Evolutionary conservation across 2,113 vertebrate species (phyloP).

Genomic region (Rhea americana): DNA sequence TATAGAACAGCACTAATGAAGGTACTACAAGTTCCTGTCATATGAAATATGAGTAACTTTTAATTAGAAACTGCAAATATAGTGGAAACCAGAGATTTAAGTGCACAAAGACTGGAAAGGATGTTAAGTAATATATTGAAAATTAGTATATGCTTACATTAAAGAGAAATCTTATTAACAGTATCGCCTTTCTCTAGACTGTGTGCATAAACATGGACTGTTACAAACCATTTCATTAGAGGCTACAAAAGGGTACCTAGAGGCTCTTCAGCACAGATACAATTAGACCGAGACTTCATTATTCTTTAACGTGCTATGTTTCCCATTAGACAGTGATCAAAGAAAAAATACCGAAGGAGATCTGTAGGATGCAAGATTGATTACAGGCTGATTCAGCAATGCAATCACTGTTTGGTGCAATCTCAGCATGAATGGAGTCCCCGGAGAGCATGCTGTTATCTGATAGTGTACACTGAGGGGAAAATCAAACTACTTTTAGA

Average conservation of each 20-base stretch:
- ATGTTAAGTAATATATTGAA: neutral
- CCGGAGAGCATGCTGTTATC: constrained; percentile 73
- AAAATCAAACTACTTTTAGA: constrained; percentile 74
- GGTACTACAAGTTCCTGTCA: neutral
- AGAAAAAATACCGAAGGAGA: constrained; percentile 80
- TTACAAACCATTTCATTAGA: constrained; percentile 64
- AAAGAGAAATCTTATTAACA: constrained; percentile 20
- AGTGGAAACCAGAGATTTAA: neutral
- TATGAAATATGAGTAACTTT: neutral
- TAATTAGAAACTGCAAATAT: neutral
- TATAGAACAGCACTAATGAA: neutral
- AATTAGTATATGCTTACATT: neutral
- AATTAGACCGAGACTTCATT: constrained; percentile 79
- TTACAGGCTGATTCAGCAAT: constrained; percentile 80
- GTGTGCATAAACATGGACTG: constrained; percentile 15
- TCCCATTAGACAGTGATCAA: constrained; percentile 84
- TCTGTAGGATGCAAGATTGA: constrained; percentile 82
- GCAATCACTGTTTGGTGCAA: constrained; percentile 83
- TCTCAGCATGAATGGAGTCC: constrained; percentile 84
- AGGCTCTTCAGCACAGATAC: constrained; percentile 56
- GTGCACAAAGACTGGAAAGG: neutral
- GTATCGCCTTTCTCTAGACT: constrained; percentile 20
- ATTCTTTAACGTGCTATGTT: constrained; percentile 77
- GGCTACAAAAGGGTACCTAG: constrained; percentile 51
- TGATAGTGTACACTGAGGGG: constrained; percentile 68